Conservation (phyloP, 2,797 vertebrate species). For the Sphaeramia orbicularis region DNA sequence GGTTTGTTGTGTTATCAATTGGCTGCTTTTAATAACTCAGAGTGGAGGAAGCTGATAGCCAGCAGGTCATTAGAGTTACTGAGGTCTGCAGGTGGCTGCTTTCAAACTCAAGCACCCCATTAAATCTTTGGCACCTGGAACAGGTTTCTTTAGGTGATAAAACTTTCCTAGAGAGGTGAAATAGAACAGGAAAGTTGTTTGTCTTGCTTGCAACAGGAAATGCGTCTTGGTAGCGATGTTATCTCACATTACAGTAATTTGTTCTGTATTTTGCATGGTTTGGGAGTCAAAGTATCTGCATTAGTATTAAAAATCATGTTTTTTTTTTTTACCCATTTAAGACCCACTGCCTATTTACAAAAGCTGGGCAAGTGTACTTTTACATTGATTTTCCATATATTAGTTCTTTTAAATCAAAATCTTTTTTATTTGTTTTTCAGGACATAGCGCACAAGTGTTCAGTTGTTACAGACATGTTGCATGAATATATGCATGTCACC, state of each 20-base stretch:
- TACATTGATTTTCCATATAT: no score
- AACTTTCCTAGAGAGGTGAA: conserved; percentile 4
- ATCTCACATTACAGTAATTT: not conserved
- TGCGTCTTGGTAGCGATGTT: not conserved
- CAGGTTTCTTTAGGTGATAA: conserved; percentile 22
- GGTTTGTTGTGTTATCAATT: conserved; percentile 13
- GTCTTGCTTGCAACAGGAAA: not conserved
- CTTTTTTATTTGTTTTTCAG: no score
- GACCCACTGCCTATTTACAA: no score
- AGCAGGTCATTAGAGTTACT: conserved; percentile 33
- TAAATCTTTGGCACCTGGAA: conserved; percentile 6
- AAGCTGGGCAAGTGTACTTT: no score
- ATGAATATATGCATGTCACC: no score
- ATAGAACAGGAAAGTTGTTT: not conserved
- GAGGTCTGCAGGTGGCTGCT: conserved; percentile 20
- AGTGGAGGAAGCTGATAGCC: conserved; percentile 18
- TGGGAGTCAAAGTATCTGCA: no score
- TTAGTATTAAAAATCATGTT: no score
- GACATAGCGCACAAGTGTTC: no score
- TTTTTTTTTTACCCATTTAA: no score
- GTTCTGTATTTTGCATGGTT: no score
- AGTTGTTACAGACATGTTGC: no score
- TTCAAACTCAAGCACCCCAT: conserved; percentile 26
- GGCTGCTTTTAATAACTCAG: conserved; percentile 25
- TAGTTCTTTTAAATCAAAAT: no score